Conservation (phyloP, 2,797 vertebrate genomes). For the Sebastes matsubarae region DNA sequence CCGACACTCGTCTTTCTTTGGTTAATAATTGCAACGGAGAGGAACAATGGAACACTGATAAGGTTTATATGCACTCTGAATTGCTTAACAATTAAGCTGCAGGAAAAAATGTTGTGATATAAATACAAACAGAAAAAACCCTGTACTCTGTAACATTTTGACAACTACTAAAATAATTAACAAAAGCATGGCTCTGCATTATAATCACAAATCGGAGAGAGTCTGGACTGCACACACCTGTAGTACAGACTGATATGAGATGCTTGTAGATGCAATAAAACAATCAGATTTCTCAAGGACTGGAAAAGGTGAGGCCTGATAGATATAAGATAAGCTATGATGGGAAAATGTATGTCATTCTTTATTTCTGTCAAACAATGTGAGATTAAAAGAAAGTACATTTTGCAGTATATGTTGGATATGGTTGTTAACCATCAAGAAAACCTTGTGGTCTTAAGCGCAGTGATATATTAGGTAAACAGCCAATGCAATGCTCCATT, state of each 20-base stretch:
- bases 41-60: conserved; percentile 29
- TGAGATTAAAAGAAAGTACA: not conserved
- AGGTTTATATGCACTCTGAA: not conserved
- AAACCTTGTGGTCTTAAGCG: not conserved
- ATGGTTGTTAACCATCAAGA: not conserved
- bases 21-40: conserved; percentile 56
- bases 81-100: not conserved
- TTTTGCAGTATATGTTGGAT: not conserved
- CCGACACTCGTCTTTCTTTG: not conserved
- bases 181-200: not conserved
- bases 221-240: not conserved
- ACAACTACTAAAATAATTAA: not conserved
- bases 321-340: conserved; percentile 13
- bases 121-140: not conserved
- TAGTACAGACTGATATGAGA: not conserved
- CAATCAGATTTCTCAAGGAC: conserved; percentile 13
- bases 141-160: not conserved
- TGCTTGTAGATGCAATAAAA: conserved; percentile 13
- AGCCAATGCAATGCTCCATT: not conserved
- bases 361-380: not conserved
- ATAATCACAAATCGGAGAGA: not conserved
- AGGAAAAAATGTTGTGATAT: not conserved
- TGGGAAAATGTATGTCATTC: not conserved
- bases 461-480: not conserved
- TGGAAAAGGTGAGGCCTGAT: not conserved